Evolutionary conservation across 2,797 vertebrate species (phyloP).

Genomic region (Lagocephalus sceleratus): DNA sequence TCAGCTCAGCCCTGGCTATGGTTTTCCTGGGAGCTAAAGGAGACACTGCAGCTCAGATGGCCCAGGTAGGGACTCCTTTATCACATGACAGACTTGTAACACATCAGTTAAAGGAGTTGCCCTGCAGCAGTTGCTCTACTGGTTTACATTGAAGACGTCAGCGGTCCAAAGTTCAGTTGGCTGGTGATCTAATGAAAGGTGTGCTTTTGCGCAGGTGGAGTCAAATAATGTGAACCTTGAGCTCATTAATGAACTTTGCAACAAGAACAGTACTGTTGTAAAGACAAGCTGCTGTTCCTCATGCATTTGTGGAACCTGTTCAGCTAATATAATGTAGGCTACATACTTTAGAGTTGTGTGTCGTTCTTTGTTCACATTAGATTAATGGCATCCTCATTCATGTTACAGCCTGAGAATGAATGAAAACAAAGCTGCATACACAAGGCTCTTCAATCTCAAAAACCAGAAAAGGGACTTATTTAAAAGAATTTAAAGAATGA

Average conservation of each 20-base stretch:
- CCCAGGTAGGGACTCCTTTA: slow-evolving; percentile 73
- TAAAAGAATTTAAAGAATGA: too few species aligned
- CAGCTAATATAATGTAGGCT: background rate
- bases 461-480: too few species aligned
- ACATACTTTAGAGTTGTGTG: too few species aligned
- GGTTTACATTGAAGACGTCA: background rate
- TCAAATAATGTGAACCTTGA: background rate
- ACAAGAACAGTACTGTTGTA: slow-evolving; percentile 16
- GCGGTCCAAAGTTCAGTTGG: background rate
- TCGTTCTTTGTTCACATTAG: too few species aligned
- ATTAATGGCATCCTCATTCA: too few species aligned
- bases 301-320: slow-evolving; percentile 5
- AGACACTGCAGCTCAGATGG: slow-evolving; percentile 79
- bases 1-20: slow-evolving; percentile 88
- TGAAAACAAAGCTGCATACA: too few species aligned
- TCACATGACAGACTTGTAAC: background rate
- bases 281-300: background rate
- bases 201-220: slow-evolving; percentile 20
- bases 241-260: background rate
- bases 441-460: too few species aligned
- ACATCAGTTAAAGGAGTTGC: too few species aligned
- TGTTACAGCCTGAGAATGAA: too few species aligned
- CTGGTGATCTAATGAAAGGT: slow-evolving; percentile 7
- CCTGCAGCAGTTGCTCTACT: too few species aligned
- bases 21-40: slow-evolving; percentile 80